Conservation (phyloP, 35 echinoderm and acorn worm genomes). For the Acanthaster planci region DNA sequence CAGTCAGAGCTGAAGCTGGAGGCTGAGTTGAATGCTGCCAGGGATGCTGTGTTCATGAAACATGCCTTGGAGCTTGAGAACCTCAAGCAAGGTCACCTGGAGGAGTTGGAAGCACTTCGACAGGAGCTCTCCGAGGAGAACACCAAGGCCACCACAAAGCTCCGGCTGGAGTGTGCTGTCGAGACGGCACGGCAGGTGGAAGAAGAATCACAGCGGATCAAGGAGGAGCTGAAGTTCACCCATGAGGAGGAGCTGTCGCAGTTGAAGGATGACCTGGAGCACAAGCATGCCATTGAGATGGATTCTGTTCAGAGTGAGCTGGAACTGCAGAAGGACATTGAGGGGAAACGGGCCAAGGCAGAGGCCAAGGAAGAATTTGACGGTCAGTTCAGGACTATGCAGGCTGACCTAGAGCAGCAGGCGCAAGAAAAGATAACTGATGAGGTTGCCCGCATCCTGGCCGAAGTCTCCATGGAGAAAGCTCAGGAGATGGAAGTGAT, state of each 20-base stretch:
- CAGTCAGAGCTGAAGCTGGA: constrained; percentile 81
- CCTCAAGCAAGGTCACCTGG: constrained; percentile 55
- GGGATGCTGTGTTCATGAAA: constrained; percentile 64
- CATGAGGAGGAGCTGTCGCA: constrained; percentile 43
- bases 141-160: constrained; percentile 56
- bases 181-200: constrained; percentile 77
- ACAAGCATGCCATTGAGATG: constrained; percentile 33
- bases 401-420: constrained; percentile 36
- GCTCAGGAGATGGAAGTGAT: constrained; percentile 54
- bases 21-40: constrained; percentile 59
- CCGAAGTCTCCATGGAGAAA: constrained; percentile 69
- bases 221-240: constrained; percentile 24
- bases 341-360: constrained; percentile 33
- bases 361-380: constrained; percentile 49
- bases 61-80: constrained; percentile 50
- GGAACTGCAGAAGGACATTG: constrained; percentile 54
- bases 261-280: constrained; percentile 37
- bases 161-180: constrained; percentile 59
- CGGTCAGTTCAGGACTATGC: constrained; percentile 30
- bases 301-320: constrained; percentile 49
- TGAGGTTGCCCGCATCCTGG: constrained; percentile 69
- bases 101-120: constrained; percentile 66
- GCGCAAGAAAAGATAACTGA: constrained; percentile 53
- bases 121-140: constrained; percentile 65
- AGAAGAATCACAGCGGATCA: constrained; percentile 34